phyloP scores from a whole-genome alignment of 2,113 vertebrate genomes.

The Micronycteris hirsuta region DNA sequence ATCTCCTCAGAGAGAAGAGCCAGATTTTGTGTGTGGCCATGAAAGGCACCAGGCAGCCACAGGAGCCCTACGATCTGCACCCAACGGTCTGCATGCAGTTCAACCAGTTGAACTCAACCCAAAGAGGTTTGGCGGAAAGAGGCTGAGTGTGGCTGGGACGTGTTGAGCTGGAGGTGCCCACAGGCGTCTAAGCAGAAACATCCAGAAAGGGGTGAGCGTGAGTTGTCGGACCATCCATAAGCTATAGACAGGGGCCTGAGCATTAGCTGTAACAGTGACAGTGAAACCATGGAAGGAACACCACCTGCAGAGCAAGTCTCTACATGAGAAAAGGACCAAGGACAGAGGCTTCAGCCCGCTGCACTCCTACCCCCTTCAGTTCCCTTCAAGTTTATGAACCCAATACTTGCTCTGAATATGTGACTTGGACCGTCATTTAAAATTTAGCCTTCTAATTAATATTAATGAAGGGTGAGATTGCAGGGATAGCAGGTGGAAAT shows the following conservation, averaged over 20 bases:
- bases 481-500: not conserved
- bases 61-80: accelerated
- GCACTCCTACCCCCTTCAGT: accelerated
- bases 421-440: not conserved
- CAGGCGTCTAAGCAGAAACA: accelerated
- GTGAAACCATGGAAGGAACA: accelerated
- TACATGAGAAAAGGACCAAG: accelerated
- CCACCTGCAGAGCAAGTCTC: accelerated
- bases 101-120: too few relatives aligned
- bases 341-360: accelerated
- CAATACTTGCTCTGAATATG: not conserved
- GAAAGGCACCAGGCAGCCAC: too few relatives aligned
- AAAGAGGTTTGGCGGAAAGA: not conserved
- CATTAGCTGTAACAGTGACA: not conserved
- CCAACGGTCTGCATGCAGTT: accelerated
- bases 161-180: accelerated
- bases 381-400: accelerated
- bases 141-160: accelerated
- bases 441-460: not conserved
- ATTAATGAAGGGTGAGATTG: not conserved
- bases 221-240: accelerated
- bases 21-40: accelerated
- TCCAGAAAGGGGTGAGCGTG: accelerated
- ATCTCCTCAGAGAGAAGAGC: accelerated
- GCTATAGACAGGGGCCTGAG: not conserved